Evolutionary conservation across 2,888 invertebrate species (phyloP), one percentile per base, ranked within the genome.

Genomic region (Eubasilissa splendida): DNA sequence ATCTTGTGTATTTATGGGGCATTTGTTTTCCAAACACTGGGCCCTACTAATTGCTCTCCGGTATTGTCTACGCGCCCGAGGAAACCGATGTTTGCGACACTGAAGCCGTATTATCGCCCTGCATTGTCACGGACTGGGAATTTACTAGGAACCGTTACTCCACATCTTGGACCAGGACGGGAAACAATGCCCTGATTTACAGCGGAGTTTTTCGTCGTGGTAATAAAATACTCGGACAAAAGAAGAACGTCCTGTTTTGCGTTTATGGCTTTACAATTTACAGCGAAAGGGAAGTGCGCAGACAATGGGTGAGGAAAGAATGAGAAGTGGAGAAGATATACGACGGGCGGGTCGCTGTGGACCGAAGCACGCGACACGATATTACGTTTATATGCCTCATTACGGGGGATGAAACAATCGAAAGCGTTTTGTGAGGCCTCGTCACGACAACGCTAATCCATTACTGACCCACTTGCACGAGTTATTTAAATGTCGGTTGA

Each of bases 261-360:
- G 65, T 77, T 80, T 63, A 80, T 80, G 53, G 74, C 76, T 80
- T 80, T 74, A 80, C 80, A 80, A 70, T 80, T 80, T 80, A n/a
- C 68, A 50, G 56, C 76, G 76, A 80, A 80, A 80, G 76, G 80
- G 80, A 80, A 77, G 70, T 60, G 60, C 50, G 42, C 14, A 70
- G 71, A 80, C 80, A 80, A 80, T 59, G 76, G 59, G 10, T 10
- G 60, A 52, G 52, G 54, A 70, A 76, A 80, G 80, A 80, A 80
- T 68, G 80, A 66, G 52, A 31, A 52, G 56, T 63, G 42, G 33
- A 14, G 52, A 60, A 68, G 76, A 80, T 80, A 80, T 80, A 80
- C 59, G 80, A 60, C 80, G 42, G 70, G 60, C 42, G 50, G 63
- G 54, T 58, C 14, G 14, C 42, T 33, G 53, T 9, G 66, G 79